Base-by-base conservation (phyloP, 2,113 vertebrate species). In the Desmodus rotundus region DNA sequence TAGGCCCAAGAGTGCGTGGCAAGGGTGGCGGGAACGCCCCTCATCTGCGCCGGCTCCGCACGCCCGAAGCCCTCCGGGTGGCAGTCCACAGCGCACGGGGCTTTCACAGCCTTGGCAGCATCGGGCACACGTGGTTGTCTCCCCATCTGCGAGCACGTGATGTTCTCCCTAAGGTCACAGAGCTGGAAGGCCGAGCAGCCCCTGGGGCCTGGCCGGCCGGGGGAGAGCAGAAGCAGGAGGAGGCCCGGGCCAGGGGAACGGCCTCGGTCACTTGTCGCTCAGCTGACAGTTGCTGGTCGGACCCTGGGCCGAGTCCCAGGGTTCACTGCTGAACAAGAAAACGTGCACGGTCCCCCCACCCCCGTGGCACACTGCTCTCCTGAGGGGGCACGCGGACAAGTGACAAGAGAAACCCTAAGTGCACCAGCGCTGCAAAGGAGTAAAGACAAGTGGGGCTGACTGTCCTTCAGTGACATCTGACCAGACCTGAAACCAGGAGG, bases 401-500 rank as follows among this genome's bases (percentile, higher is more conserved):
- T 2, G 5, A 56, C 0, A 45, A 16, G 67, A 83, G 22, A 41
- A 33, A 28, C 4, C 38, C 26, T 0, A 5, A 4, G 5, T 1
- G 10, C 11, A 9, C 14, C 20, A 0, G 31, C 19, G 13, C 16
- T 4, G 2, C 54, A 7, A 2, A 56, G 70, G 19, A 72, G 17
- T 0, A 0, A 9, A 4, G 26, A 15, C 19, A 1, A 2, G 28
- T 4, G 41, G 3, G 10, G 58, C 50, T 1, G 52, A 4, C 47
- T 2, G 31, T 33, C 45, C 22, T 22, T 2, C 61, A 43, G 65
- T 15, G 90, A n/a, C n/a, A 36, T 20, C 1, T 16, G 31, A 77
- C 31, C 31, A n/a, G 12, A 20, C 36, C 33, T 14, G 10, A 17
- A 28, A 7, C 19, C 15, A 19, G 1, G 1, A 28, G 45, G n/a